A percentile compares a stretch with the other conserved stretches of the same genome.
Evolutionary conservation across 2,113 vertebrate species (phyloP).

Genomic region (Caretta caretta): DNA sequence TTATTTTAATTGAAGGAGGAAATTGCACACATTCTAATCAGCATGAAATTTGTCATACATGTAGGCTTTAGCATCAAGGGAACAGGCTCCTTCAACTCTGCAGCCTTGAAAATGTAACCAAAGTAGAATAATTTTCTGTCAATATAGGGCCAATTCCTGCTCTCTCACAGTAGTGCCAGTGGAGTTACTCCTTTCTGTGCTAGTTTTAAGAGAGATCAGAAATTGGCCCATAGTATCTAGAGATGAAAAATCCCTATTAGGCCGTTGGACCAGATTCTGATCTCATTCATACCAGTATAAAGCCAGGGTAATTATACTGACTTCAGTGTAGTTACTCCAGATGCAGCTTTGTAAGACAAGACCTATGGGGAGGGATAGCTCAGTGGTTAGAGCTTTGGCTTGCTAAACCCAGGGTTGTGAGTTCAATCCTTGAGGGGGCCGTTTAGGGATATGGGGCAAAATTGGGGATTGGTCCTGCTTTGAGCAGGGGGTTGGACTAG

Average conservation of each 20-base stretch:
- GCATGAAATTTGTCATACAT: not conserved
- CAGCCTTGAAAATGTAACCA: not conserved
- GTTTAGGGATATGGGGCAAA: too few species aligned
- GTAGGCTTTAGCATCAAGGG: not conserved
- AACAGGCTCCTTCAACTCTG: not conserved
- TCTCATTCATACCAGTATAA: not conserved
- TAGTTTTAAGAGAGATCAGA: not conserved
- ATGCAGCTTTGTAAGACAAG: not conserved
- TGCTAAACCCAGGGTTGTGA: too few species aligned
- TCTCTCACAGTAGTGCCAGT: not conserved
- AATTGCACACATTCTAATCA: not conserved
- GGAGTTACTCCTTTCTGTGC: not conserved
- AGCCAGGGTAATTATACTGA: not conserved
- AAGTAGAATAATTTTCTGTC: not conserved
- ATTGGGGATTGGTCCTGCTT: too few species aligned
- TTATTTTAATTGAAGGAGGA: not conserved
- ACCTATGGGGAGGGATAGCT: too few species aligned
- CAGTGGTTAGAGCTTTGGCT: too few species aligned
- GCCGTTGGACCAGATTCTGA: not conserved
- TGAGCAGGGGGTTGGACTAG: too few species aligned
- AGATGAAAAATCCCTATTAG: not conserved
- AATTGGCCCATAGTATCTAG: not conserved
- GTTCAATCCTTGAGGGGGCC: too few species aligned
- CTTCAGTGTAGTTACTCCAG: not conserved
- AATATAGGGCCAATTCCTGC: not conserved